phyloP scores from a whole-genome alignment of 2,113 vertebrate species.

The Motacilla tschutschensis region DNA sequence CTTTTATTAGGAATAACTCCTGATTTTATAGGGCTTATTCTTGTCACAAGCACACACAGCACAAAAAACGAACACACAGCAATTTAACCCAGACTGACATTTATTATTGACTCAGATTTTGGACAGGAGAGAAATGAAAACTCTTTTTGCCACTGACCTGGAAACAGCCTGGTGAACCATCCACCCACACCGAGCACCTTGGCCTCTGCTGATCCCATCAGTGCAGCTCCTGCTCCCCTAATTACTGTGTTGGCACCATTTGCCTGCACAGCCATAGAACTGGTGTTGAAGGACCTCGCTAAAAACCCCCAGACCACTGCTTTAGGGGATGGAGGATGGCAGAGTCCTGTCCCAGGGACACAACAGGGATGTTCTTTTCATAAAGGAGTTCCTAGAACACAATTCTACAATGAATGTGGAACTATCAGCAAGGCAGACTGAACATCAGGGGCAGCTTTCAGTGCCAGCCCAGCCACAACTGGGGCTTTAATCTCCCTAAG shows the following conservation, averaged over 20 bases:
- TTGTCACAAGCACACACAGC: not conserved
- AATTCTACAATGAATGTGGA: not conserved
- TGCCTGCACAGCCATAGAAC: not conserved
- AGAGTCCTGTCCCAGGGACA: not conserved
- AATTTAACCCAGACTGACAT: slow-evolving; percentile 3
- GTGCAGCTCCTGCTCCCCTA: not conserved
- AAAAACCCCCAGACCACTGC: not conserved
- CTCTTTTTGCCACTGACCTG: not conserved
- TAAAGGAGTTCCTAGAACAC: not conserved
- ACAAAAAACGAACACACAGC: not conserved
- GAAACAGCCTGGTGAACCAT: not conserved
- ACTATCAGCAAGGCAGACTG: not conserved
- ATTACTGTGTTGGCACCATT: not conserved
- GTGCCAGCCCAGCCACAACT: not conserved
- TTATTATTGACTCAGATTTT: slow-evolving; percentile 11
- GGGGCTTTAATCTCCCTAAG: not conserved
- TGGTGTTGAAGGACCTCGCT: not conserved
- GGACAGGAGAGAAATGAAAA: slow-evolving; percentile 20
- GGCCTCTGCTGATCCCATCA: not conserved
- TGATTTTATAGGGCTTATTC: not conserved
- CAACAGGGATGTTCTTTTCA: not conserved
- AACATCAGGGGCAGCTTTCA: not conserved
- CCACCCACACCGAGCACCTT: not conserved
- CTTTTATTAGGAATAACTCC: not conserved
- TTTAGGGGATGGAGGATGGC: not conserved